phyloP scores from a whole-genome alignment of 2,113 vertebrate genomes.

The Colius striatus region DNA sequence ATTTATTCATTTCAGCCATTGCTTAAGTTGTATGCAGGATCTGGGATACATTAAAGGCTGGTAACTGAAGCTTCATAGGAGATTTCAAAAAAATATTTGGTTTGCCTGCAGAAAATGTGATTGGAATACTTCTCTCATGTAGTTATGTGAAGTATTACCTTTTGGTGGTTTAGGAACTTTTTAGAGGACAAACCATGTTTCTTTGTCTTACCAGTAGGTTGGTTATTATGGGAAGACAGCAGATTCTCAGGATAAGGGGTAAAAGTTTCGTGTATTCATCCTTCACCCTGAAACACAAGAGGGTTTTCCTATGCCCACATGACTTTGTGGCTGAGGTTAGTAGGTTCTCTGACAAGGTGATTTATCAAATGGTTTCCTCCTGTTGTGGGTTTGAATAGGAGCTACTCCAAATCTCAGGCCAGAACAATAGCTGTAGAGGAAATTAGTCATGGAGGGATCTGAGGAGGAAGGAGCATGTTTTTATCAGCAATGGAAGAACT shows the following conservation, averaged over 20 bases:
- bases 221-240: neutral
- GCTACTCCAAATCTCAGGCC: constrained; percentile 25
- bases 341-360: constrained; percentile 13
- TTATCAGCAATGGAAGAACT: constrained; percentile 38
- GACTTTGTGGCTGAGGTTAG: neutral
- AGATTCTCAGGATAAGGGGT: neutral
- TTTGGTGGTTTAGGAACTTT: neutral
- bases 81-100: neutral
- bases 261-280: neutral
- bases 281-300: neutral
- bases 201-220: neutral
- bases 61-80: neutral
- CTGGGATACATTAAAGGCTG: neutral
- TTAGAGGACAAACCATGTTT: neutral
- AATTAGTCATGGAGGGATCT: constrained; percentile 57
- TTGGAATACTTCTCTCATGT: neutral
- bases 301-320: neutral
- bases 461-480: constrained; percentile 52
- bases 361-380: constrained; percentile 52
- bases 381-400: constrained; percentile 50
- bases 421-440: constrained; percentile 63
- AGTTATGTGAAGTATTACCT: neutral
- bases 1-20: neutral
- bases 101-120: neutral
- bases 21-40: neutral